phyloP scores from a whole-genome alignment of 1,140 invertebrate genomes.

The Orius insidiosus region DNA sequence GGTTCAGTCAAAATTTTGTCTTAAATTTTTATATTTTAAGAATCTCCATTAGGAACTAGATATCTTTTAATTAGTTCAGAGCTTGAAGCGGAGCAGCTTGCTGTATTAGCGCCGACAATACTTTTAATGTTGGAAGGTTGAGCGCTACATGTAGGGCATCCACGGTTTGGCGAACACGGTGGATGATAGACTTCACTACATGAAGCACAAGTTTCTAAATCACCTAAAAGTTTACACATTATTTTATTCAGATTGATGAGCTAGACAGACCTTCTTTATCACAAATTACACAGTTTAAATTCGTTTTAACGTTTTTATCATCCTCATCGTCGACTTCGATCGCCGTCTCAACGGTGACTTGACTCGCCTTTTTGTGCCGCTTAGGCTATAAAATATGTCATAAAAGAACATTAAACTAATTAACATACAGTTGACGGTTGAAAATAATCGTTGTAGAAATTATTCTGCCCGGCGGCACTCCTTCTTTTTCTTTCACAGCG shows the following conservation, averaged over 20 bases:
- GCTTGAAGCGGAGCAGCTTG: neutral
- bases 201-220: conserved; percentile 4
- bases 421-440: neutral
- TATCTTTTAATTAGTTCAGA: conserved; percentile 6
- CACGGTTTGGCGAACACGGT: neutral
- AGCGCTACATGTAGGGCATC: conserved; percentile 1
- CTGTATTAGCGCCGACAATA: conserved; percentile 1
- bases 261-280: conserved; percentile 2
- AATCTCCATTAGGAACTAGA: neutral
- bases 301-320: neutral
- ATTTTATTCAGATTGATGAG: neutral
- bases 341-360: neutral
- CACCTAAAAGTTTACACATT: neutral
- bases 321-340: conserved; percentile 2
- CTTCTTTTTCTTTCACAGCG: conserved; percentile 7
- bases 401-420: no score
- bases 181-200: conserved; percentile 6
- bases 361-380: neutral
- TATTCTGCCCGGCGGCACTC: conserved; percentile 10
- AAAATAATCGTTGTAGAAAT: conserved; percentile 11
- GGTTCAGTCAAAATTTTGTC: no score
- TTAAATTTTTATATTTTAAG: no score
- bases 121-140: conserved; percentile 5
- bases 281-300: neutral
- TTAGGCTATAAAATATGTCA: no score